phyloP scores from a whole-genome alignment of 2,888 invertebrate genomes.

The Dasysyrphus tricinctus region DNA sequence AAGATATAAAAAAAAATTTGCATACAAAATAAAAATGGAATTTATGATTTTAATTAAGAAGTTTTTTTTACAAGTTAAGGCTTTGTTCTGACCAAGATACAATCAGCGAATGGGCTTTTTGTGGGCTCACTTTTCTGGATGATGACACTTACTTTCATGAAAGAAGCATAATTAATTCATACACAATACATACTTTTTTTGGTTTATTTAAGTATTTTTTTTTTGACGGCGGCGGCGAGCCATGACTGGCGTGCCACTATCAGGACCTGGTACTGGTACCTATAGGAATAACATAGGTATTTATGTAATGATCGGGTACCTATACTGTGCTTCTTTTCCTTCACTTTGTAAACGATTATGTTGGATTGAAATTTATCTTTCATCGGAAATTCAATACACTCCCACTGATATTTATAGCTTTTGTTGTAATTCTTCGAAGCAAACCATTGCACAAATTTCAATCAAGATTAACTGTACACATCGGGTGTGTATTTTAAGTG shows the following conservation, averaged over 20 bases:
- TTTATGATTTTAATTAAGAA: slow-evolving; percentile 16
- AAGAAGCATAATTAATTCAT: background rate
- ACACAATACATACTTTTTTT: background rate
- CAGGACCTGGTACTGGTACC: background rate
- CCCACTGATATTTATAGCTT: slow-evolving; percentile 58
- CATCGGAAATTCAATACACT: slow-evolving; percentile 53
- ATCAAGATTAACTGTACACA: slow-evolving; percentile 66
- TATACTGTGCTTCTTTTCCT: background rate
- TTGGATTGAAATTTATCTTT: slow-evolving; percentile 63
- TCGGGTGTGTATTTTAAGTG: slow-evolving; percentile 6
- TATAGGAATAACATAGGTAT: too few species aligned
- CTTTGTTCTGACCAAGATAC: background rate
- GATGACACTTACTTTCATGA: background rate
- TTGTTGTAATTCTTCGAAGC: slow-evolving; percentile 40
- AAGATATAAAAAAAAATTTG: background rate
- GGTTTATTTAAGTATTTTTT: background rate
- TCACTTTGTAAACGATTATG: background rate
- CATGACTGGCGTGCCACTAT: background rate
- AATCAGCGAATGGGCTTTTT: background rate
- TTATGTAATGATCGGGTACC: background rate
- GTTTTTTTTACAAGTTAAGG: slow-evolving; percentile 1
- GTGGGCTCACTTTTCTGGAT: background rate
- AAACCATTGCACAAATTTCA: slow-evolving; percentile 69
- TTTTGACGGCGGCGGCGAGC: background rate
- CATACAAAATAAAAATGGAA: slow-evolving; percentile 7